Conservation (phyloP, 2,113 vertebrate genomes). For the Rhabdomys dilectus region DNA sequence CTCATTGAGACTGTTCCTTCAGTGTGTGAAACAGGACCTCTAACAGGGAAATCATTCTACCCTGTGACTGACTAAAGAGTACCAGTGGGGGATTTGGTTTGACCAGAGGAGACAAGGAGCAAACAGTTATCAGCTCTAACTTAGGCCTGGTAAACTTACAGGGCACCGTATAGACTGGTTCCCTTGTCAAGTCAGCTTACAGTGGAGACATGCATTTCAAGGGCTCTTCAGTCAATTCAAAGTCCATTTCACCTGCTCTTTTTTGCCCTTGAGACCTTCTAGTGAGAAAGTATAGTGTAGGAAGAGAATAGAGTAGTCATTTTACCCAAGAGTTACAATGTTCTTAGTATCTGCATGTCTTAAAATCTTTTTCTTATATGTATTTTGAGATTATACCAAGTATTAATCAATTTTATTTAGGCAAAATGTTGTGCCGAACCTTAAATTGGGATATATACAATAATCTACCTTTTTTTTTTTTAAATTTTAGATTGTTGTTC, state of each 20-base stretch:
- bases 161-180: not conserved
- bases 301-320: not conserved
- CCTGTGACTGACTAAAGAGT: not conserved
- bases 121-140: not conserved
- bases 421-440: not conserved
- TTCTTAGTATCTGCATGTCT: not conserved
- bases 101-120: not conserved
- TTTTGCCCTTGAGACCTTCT: not conserved
- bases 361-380: not conserved
- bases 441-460: not conserved
- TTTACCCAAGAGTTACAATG: not conserved
- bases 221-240: not conserved
- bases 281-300: not conserved
- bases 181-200: not conserved
- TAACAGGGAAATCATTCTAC: not conserved
- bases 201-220: not conserved
- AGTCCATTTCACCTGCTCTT: not conserved
- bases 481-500: not conserved
- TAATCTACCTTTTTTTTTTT: not conserved
- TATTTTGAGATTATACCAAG: not conserved
- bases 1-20: constrained; percentile 20
- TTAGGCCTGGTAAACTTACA: not conserved
- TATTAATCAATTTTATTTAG: not conserved
- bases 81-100: not conserved
- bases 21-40: not conserved